These are phyloP conservation scores for Bombus polaris DNA, from an alignment of 1,140 invertebrate genomes.

Conservation along the genomic window DNA sequence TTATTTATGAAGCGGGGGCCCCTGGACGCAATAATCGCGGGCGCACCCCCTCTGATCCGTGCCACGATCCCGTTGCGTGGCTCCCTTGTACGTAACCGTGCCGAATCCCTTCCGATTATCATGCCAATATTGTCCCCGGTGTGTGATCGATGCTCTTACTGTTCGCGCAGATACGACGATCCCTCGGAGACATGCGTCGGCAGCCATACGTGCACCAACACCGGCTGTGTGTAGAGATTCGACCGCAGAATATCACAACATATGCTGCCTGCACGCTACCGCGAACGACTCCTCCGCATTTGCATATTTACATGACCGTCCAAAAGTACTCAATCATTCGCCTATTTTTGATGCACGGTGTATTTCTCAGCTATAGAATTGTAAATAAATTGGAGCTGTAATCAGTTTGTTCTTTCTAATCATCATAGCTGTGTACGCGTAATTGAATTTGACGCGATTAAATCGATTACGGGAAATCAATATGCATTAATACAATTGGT, in stretches of 20 bases:
- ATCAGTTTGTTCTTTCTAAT: too few species aligned
- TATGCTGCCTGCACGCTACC: constrained; percentile 49
- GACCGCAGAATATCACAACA: constrained; percentile 62
- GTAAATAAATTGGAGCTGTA: too few species aligned
- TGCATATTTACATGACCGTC: constrained; percentile 29
- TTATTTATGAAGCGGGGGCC: constrained; percentile 45
- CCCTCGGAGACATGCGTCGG: constrained; percentile 53
- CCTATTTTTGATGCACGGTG: too few species aligned
- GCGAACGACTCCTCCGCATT: constrained; percentile 42
- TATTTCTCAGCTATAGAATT: too few species aligned
- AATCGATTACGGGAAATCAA: too few species aligned
- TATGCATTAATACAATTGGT: too few species aligned
- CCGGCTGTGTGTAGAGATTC: constrained; percentile 55
- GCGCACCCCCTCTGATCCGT: constrained; percentile 15
- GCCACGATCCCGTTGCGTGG: constrained; percentile 17
- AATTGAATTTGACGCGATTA: too few species aligned
- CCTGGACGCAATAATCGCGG: constrained; percentile 35
- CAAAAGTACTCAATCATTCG: too few species aligned
- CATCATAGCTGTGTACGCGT: too few species aligned
- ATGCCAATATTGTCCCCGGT: constrained; percentile 73
- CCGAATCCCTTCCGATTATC: constrained; percentile 75
- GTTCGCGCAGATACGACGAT: constrained; percentile 64
- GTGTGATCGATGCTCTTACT: constrained; percentile 73
- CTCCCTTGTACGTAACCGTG: constrained; percentile 64
- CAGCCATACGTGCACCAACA: constrained; percentile 40